Evolutionary conservation across 2,113 vertebrate species (phyloP).

Genomic region (Callipepla squamata): DNA sequence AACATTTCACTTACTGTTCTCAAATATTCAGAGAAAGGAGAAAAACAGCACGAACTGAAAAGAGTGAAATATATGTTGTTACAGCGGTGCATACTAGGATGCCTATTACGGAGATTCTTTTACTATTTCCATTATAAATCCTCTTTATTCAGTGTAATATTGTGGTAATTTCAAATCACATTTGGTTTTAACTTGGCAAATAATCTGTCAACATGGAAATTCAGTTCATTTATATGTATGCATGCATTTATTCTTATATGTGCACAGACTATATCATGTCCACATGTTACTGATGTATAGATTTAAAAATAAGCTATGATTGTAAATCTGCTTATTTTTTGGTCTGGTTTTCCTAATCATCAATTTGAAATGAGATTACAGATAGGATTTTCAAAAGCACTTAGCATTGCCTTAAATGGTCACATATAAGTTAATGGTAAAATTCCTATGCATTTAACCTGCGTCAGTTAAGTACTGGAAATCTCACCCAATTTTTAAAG

Average conservation of each 20-base stretch:
- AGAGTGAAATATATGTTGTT: slow-evolving; percentile 57
- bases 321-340: slow-evolving; percentile 12
- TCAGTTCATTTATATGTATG: slow-evolving; percentile 49
- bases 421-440: slow-evolving; percentile 27
- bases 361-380: slow-evolving; percentile 51
- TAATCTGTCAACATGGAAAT: slow-evolving; percentile 55
- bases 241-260: slow-evolving; percentile 51
- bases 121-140: slow-evolving; percentile 63
- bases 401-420: slow-evolving; percentile 49
- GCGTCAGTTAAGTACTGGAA: slow-evolving; percentile 13
- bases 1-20: slow-evolving; percentile 72
- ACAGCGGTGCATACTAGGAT: background rate
- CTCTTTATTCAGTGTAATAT: slow-evolving; percentile 57
- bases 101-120: slow-evolving; percentile 44
- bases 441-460: slow-evolving; percentile 15
- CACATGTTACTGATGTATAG: slow-evolving; percentile 29
- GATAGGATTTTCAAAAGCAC: slow-evolving; percentile 46
- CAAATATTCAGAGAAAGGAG: slow-evolving; percentile 55
- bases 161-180: slow-evolving; percentile 54
- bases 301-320: slow-evolving; percentile 47
- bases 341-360: slow-evolving; percentile 21
- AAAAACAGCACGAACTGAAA: slow-evolving; percentile 46
- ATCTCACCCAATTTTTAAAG: background rate
- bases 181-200: slow-evolving; percentile 65
- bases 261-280: slow-evolving; percentile 11